Conservation (phyloP, 2,888 invertebrate genomes). For the Dyspetes luteomarginatus region DNA sequence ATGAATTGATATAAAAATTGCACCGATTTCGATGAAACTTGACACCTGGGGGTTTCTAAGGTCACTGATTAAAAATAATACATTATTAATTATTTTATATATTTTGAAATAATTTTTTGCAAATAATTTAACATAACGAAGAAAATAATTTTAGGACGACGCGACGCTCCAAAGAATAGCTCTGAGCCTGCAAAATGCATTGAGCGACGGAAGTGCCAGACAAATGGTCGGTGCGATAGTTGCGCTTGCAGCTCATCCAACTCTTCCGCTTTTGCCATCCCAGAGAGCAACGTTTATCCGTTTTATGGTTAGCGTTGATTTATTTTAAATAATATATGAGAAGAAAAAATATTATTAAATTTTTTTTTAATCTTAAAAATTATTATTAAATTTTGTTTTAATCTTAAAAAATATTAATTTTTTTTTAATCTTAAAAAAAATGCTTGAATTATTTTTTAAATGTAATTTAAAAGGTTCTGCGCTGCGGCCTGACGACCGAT, state of each 20-base stretch:
- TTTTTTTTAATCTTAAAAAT: no score
- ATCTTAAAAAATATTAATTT: conserved; percentile 17
- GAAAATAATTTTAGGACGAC: conserved; percentile 71
- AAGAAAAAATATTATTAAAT: no score
- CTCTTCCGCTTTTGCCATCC: conserved; percentile 76
- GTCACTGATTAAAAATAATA: no score
- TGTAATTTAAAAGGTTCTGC: conserved; percentile 69
- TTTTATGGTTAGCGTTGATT: conserved; percentile 73
- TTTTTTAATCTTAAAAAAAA: conserved; percentile 4
- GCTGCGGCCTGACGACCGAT: conserved; percentile 73
- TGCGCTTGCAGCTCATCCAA: conserved; percentile 78
- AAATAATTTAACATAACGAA: background rate
- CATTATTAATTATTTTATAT: background rate
- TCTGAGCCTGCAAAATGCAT: conserved; percentile 77
- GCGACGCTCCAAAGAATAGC: conserved; percentile 77
- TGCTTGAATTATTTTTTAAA: background rate
- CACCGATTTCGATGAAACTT: no score
- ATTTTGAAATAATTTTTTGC: background rate
- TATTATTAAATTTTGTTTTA: no score
- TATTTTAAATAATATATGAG: background rate
- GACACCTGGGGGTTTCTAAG: no score
- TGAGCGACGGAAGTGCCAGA: conserved; percentile 75
- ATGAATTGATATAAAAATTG: no score
- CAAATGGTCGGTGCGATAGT: conserved; percentile 79
- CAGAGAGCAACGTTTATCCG: conserved; percentile 77